Evolutionary conservation across 1,140 invertebrate genomes (phyloP), one percentile per base, ranked within the genome.

Genomic region (Potamilus streckersoni): DNA sequence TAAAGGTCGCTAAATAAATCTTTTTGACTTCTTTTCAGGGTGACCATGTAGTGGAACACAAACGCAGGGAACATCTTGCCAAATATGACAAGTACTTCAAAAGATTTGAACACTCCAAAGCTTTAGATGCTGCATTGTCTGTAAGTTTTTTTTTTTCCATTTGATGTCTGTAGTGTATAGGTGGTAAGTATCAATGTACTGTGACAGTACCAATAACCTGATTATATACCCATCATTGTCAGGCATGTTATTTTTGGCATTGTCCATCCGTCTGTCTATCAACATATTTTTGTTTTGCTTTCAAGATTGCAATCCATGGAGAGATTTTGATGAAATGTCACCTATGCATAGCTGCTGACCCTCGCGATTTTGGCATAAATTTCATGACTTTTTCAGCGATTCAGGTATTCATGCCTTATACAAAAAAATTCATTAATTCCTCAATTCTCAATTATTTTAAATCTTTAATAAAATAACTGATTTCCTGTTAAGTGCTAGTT

Each of bases 101-200:
- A 77, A 94, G 93, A 89, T 97, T 96, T 89, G 92, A 95, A 81
- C 96, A 95, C 88, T 92, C 92, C 0, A 94, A 94, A 91, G 95
- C 96, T 8, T 90, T 98, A 15, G 93, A 95, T 84, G 85, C 88
- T 71, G 96, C 94, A 55, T 86, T 97, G 79, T 84, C 91, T 27
- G 91, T 91, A 78, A 75, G 83, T 82, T 49, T 61, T 49, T 49
- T 49, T 49, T 49, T 49, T 11, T 11, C 38, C 38, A 49, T 49
- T 49, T 49, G 38, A 49, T 49, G 11, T 49, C 6, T 49, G 11
- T 49, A 49, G 6, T 49, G 11, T 6, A 11, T 8, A 49, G 11
- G 38, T 49, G 38, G 11, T 49, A 4, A 6, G 11, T 8, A 49
- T 49, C 38, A 49, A 8, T 49, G 38, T 49, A 20, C 27, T 23